Percentiles rank a stretch among this genome's conserved stretches.
Conservation (phyloP, 2,888 invertebrate genomes). For the Invenusta paracnida region DNA sequence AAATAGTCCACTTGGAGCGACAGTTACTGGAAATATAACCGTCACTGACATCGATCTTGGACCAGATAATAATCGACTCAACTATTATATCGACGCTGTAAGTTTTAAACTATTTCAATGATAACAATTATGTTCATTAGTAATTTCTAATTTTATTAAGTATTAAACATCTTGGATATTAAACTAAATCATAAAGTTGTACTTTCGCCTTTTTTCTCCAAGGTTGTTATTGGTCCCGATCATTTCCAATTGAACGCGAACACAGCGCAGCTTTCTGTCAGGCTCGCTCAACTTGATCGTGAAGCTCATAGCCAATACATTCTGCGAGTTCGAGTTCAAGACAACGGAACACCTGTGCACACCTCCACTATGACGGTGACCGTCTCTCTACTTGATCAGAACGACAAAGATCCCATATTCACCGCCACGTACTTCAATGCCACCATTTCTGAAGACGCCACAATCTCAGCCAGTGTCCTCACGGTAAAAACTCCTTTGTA, state of each 20-base stretch:
- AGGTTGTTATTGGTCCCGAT: neutral
- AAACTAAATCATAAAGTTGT: too few relatives aligned
- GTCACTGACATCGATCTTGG: neutral
- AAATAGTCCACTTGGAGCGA: neutral
- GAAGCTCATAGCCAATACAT: neutral
- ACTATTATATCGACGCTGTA: slow-evolving; percentile 27
- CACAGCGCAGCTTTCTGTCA: neutral
- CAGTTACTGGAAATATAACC: neutral
- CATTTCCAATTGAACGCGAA: neutral
- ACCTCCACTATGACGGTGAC: neutral
- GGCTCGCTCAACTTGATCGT: neutral
- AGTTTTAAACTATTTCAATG: too few relatives aligned
- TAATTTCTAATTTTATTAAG: too few relatives aligned
- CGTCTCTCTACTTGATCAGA: neutral
- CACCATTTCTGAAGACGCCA: neutral
- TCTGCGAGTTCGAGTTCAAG: neutral
- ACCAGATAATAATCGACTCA: slow-evolving; percentile 12
- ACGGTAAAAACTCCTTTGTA: too few relatives aligned
- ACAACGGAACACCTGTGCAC: neutral
- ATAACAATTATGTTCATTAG: too few relatives aligned
- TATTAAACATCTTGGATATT: too few relatives aligned
- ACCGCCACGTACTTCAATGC: slow-evolving; percentile 20
- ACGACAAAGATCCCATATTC: slow-evolving; percentile 27
- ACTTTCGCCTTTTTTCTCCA: neutral
- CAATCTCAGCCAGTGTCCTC: neutral